Evolutionary conservation across 1,140 invertebrate species (phyloP).

Genomic region (Triops cancriformis): DNA sequence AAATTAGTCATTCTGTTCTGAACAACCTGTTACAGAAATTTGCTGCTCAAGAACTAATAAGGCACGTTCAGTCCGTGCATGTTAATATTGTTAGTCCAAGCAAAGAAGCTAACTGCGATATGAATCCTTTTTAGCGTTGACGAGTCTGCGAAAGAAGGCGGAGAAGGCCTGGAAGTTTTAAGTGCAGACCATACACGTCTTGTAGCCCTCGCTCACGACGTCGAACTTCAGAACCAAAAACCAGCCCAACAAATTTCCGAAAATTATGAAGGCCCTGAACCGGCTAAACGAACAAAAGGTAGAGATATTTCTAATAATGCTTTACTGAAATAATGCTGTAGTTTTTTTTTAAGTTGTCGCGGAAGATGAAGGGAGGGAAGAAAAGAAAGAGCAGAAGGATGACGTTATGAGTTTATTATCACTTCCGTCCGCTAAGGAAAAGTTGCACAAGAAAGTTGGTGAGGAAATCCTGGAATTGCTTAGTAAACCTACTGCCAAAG

Average conservation of each 20-base stretch:
- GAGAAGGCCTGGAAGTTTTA: constrained; percentile 10
- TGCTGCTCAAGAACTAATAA: constrained; percentile 75
- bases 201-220: constrained; percentile 20
- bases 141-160: constrained; percentile 16
- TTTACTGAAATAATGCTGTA: background rate
- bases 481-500: constrained; percentile 92
- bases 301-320: background rate
- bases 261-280: background rate
- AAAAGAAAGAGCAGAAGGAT: constrained; percentile 45
- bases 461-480: constrained; percentile 91
- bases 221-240: background rate
- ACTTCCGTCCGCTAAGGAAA: constrained; percentile 87
- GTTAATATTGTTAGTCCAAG: too few species aligned
- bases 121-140: constrained; percentile 12
- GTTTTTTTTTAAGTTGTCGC: background rate
- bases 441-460: constrained; percentile 88
- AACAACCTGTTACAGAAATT: constrained; percentile 77
- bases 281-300: background rate
- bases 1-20: constrained; percentile 53
- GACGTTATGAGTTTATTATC: constrained; percentile 75
- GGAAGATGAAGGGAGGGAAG: constrained; percentile 32
- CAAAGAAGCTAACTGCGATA: background rate
- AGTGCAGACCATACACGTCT: constrained; percentile 23
- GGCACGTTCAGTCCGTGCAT: too few species aligned
- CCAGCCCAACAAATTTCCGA: background rate